Percentiles rank a stretch among this genome's conserved stretches.
These are phyloP conservation scores for Chaetodon trifascialis DNA, from an alignment of 2,113 vertebrate genomes.

Conservation along the genomic window DNA sequence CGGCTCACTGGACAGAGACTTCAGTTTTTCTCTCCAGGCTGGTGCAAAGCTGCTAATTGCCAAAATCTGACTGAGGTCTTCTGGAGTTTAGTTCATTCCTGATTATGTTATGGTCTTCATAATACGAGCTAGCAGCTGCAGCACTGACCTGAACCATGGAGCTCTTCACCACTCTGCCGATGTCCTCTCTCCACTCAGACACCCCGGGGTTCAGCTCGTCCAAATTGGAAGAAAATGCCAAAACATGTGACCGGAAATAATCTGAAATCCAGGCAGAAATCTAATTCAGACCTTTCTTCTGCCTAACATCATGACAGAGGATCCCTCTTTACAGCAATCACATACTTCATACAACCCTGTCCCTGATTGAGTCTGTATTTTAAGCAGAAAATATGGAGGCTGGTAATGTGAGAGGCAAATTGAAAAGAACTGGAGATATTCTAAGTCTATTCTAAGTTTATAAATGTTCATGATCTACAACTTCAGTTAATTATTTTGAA, in stretches of 20 bases:
- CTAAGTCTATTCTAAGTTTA: neutral
- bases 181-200: slow-evolving; percentile 92
- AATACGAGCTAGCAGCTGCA: slow-evolving; percentile 5
- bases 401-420: neutral
- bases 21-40: slow-evolving; percentile 16
- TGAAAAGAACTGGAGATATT: slow-evolving; percentile 5
- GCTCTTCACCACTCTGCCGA: slow-evolving; percentile 89
- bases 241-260: slow-evolving; percentile 89
- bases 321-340: no score
- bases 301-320: no score
- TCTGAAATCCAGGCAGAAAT: slow-evolving; percentile 82
- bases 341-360: no score
- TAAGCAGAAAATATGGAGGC: neutral
- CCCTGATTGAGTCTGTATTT: neutral
- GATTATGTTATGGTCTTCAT: slow-evolving; percentile 9
- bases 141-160: slow-evolving; percentile 87
- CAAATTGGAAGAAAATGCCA: slow-evolving; percentile 92
- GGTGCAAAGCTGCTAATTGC: slow-evolving; percentile 35
- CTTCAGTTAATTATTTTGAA: neutral
- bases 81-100: slow-evolving; percentile 10
- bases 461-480: neutral
- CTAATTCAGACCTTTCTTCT: slow-evolving; percentile 6
- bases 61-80: slow-evolving; percentile 32
- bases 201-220: slow-evolving; percentile 94
- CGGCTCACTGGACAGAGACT: slow-evolving; percentile 12